A percentile compares a stretch with the other conserved stretches of the same genome.
Evolutionary conservation across 2,797 vertebrate species (phyloP).

Genomic region (Propithecus deckenii): DNA sequence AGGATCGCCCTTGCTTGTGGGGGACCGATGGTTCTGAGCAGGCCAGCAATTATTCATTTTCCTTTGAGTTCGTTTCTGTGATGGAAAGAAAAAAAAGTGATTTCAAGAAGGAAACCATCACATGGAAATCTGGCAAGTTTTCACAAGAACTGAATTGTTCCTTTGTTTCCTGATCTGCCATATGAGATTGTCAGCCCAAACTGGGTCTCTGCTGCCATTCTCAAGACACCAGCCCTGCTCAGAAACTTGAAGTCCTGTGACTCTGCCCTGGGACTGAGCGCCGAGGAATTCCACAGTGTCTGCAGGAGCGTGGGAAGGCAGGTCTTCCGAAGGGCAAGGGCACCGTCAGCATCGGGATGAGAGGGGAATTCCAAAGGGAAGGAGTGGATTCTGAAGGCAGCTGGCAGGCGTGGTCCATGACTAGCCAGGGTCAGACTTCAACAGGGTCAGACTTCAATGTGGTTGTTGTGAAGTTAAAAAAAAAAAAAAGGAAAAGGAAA

Average conservation of each 20-base stretch:
- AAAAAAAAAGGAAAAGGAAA: background rate
- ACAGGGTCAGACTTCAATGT: background rate
- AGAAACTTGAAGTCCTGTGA: rapidly evolving
- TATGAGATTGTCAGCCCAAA: background rate
- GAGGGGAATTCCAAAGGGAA: background rate
- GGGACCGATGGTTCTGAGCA: constrained; percentile 73
- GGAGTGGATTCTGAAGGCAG: background rate
- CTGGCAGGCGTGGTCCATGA: background rate
- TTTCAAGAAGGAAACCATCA: background rate
- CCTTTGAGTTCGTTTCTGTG: constrained; percentile 65
- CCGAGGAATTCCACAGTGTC: background rate
- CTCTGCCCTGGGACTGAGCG: background rate
- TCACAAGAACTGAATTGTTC: constrained; percentile 25
- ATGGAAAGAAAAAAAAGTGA: background rate
- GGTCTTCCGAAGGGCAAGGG: background rate
- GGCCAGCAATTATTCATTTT: constrained; percentile 77
- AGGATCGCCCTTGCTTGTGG: constrained; percentile 64
- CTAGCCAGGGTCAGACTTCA: background rate
- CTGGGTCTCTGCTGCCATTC: background rate
- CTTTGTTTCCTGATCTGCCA: constrained; percentile 31
- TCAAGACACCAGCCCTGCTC: background rate
- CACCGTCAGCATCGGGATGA: rapidly evolving
- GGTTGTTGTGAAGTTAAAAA: background rate
- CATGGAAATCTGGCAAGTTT: constrained; percentile 45
- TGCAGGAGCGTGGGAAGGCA: background rate